Evolutionary conservation across 1,140 invertebrate genomes (phyloP).

Genomic region (Drosophila funebris): DNA sequence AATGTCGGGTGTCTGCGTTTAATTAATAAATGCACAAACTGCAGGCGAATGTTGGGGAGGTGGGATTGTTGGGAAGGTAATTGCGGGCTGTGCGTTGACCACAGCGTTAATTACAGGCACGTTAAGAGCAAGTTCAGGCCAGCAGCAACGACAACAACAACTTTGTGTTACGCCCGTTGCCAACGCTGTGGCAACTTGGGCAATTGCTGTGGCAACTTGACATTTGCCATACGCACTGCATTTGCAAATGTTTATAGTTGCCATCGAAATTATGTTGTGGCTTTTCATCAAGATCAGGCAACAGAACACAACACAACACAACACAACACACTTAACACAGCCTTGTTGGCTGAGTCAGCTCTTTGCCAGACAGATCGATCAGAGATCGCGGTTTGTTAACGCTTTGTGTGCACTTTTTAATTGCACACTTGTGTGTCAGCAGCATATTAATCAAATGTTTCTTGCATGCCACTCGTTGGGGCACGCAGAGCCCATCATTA

Average conservation of each 20-base stretch:
- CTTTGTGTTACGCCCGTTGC: not conserved
- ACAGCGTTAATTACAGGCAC: conserved; percentile 62
- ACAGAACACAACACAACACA: too few relatives aligned
- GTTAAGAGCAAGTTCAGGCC: conserved; percentile 28
- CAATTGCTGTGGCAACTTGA: conserved; percentile 45
- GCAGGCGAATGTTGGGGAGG: not conserved
- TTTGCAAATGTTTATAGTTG: conserved; percentile 15
- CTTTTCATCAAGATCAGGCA: conserved; percentile 43
- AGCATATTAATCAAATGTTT: conserved; percentile 27
- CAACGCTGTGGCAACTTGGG: conserved; percentile 44
- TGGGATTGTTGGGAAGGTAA: not conserved
- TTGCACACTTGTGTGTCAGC: conserved; percentile 42
- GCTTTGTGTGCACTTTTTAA: conserved; percentile 21
- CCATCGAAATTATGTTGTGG: conserved; percentile 5
- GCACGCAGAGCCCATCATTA: conserved; percentile 61
- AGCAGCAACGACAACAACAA: too few relatives aligned
- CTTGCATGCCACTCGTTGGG: conserved; percentile 33
- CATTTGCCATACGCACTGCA: conserved; percentile 57
- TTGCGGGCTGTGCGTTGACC: conserved; percentile 28
- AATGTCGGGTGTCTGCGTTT: conserved; percentile 67
- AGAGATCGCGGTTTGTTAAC: not conserved
- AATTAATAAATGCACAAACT: conserved; percentile 69
- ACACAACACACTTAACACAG: too few relatives aligned
- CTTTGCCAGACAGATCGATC: conserved; percentile 3
- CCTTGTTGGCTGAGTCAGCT: conserved; percentile 3